Evolutionary conservation across 2,888 invertebrate species (phyloP).

Genomic region (Vandiemenella viatica): DNA sequence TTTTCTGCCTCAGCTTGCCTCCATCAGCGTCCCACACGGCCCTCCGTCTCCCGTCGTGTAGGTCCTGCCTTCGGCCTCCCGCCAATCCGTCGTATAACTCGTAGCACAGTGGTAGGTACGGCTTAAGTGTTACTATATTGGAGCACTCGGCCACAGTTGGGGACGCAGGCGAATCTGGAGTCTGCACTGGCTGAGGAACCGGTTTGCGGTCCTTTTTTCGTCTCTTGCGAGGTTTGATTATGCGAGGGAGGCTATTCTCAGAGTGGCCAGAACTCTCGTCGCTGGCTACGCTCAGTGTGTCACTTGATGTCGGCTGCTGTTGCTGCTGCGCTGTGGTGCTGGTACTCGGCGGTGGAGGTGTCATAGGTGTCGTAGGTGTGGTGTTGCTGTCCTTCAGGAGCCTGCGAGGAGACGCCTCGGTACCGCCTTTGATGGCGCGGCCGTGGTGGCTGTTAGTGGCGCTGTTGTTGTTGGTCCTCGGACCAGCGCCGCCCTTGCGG

Average conservation of each 20-base stretch:
- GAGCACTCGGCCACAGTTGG: constrained; percentile 26
- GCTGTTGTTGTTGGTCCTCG: neutral
- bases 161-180: constrained; percentile 7
- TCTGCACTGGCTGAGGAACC: constrained; percentile 37
- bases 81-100: constrained; percentile 19
- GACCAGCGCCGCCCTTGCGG: constrained; percentile 1
- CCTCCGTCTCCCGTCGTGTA: too few species aligned
- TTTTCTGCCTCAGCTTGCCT: too few species aligned
- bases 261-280: constrained; percentile 59
- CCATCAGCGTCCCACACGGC: constrained; percentile 2
- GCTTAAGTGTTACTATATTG: constrained; percentile 28
- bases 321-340: constrained; percentile 19
- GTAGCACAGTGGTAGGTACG: constrained; percentile 32
- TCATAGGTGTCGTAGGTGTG: constrained; percentile 7
- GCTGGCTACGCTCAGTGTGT: constrained; percentile 57
- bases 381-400: too few species aligned
- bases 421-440: too few species aligned
- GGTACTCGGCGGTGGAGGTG: constrained; percentile 13
- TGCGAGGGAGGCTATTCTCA: constrained; percentile 68
- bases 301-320: constrained; percentile 35
- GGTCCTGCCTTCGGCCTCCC: too few species aligned
- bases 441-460: neutral
- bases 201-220: constrained; percentile 81
- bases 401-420: too few species aligned
- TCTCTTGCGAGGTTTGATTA: constrained; percentile 77